Evolutionary conservation across 30 jellyfish, hydroid and myxozoan species (phyloP).

Genomic region (Aurelia sp.): DNA sequence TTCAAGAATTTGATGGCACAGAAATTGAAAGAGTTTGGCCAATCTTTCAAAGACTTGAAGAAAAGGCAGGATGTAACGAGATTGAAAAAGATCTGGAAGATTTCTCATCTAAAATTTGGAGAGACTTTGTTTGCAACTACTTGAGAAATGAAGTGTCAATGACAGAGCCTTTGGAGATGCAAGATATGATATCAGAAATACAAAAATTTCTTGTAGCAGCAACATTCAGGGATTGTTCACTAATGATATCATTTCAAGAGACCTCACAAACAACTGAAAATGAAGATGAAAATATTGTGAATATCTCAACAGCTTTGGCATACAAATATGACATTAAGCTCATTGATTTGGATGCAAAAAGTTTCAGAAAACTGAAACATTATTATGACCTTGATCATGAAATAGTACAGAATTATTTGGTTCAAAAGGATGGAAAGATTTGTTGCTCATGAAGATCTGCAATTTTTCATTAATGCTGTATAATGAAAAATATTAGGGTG

Average conservation of each 20-base stretch:
- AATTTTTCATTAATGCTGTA: too few relatives aligned
- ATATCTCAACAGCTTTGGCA: background rate
- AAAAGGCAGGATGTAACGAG: background rate
- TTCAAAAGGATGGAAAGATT: background rate
- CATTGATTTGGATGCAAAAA: conserved; percentile 84
- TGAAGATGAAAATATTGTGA: background rate
- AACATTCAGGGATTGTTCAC: conserved; percentile 89
- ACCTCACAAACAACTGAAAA: background rate
- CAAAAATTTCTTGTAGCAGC: conserved; percentile 76
- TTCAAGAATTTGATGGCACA: conserved; percentile 47
- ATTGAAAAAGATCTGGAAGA: conserved; percentile 6
- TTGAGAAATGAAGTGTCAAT: conserved; percentile 2
- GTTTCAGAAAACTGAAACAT: conserved; percentile 40
- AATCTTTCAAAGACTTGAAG: background rate
- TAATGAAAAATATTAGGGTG: too few relatives aligned
- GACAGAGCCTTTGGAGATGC: background rate
- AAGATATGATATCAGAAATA: conserved; percentile 10
- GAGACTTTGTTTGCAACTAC: conserved; percentile 8
- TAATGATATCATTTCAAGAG: conserved; percentile 75
- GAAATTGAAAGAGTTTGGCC: conserved; percentile 55
- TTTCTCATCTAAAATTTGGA: conserved; percentile 63
- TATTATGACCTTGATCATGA: conserved; percentile 59
- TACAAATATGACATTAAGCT: conserved; percentile 63
- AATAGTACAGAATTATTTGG: conserved; percentile 6
- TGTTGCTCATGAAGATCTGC: background rate